Evolutionary conservation across 2,888 invertebrate genomes (phyloP).

Genomic region (Zelleria hepariella): DNA sequence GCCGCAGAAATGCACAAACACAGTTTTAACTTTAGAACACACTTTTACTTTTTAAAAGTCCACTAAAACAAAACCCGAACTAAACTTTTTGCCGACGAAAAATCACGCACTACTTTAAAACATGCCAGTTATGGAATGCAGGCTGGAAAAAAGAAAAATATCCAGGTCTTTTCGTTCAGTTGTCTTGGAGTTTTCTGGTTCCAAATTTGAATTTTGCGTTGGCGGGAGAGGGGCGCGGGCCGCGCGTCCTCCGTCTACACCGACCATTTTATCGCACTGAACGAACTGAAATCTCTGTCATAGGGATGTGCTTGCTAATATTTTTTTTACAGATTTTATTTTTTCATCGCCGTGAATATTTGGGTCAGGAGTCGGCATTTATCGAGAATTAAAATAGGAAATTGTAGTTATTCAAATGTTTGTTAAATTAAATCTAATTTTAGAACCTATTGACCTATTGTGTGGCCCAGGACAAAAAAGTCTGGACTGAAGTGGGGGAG

Average conservation of each 20-base stretch:
- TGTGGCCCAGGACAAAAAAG: too few species aligned
- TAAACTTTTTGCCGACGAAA: neutral
- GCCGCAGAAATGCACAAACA: neutral
- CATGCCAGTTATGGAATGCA: neutral
- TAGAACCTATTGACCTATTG: too few species aligned
- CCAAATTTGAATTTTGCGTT: constrained; percentile 48
- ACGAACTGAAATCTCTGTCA: constrained; percentile 43
- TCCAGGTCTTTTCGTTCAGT: neutral
- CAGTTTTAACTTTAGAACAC: neutral
- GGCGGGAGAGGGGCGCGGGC: constrained; percentile 45
- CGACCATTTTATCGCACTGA: constrained; percentile 64
- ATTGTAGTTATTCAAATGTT: too few species aligned
- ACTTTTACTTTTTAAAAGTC: neutral
- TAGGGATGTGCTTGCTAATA: constrained; percentile 34
- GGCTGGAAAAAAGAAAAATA: neutral
- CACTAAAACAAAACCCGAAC: neutral
- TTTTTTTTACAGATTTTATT: neutral
- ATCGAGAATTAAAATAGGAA: too few species aligned
- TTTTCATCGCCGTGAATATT: too few species aligned
- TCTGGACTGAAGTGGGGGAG: too few species aligned
- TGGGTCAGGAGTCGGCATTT: too few species aligned
- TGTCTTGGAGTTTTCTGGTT: constrained; percentile 3
- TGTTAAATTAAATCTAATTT: too few species aligned
- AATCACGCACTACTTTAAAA: neutral
- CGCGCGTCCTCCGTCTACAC: constrained; percentile 42